Percentiles rank a stretch among this genome's conserved stretches.
phyloP scores from a whole-genome alignment of 2,797 vertebrate genomes.

The Sciurus carolinensis region DNA sequence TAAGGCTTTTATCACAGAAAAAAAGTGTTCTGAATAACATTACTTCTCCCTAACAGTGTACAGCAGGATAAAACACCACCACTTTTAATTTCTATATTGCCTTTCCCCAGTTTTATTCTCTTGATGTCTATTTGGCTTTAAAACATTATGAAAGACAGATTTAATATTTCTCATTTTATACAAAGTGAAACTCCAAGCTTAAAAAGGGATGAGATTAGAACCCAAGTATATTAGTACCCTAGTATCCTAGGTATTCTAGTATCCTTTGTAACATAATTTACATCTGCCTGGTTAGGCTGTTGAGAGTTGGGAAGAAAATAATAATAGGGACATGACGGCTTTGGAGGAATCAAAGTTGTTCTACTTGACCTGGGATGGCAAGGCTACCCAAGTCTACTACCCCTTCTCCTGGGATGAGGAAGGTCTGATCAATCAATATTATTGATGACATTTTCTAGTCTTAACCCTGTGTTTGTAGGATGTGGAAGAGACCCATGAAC shows the following conservation, averaged over 20 bases:
- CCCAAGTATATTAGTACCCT: neutral
- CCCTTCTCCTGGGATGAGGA: conserved; percentile 14
- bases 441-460: neutral
- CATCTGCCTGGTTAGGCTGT: neutral
- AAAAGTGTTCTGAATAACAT: conserved; percentile 26
- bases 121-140: conserved; percentile 52
- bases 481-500: neutral
- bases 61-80: conserved; percentile 5
- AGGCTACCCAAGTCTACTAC: neutral
- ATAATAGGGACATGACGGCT: neutral
- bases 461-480: neutral
- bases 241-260: neutral
- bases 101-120: conserved; percentile 54
- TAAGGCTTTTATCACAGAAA: conserved; percentile 17
- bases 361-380: neutral
- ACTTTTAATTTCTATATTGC: conserved; percentile 38
- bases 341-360: neutral
- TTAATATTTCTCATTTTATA: conserved; percentile 50
- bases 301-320: conserved; percentile 51
- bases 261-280: conserved; percentile 29
- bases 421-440: neutral
- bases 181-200: conserved; percentile 62
- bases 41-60: conserved; percentile 19
- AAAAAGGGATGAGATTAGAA: conserved; percentile 50
- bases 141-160: conserved; percentile 43